These are phyloP conservation scores for Dryas iulia DNA, from an alignment of 1,140 invertebrate genomes.

Conservation along the genomic window DNA sequence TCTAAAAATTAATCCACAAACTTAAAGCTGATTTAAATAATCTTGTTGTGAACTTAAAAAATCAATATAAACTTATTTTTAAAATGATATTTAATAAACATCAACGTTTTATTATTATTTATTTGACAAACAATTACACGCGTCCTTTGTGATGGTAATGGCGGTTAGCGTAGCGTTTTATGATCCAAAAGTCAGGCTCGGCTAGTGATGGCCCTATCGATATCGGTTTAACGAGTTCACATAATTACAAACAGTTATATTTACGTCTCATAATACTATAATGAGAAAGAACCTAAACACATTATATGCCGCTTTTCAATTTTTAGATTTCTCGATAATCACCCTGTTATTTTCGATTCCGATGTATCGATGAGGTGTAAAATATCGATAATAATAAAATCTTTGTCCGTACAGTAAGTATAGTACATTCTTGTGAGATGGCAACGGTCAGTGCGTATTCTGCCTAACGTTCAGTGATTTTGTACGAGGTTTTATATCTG, in stretches of 20 bases:
- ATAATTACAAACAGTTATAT: slow-evolving; percentile 42
- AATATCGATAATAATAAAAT: slow-evolving; percentile 36
- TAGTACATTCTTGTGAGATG: background rate
- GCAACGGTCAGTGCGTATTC: slow-evolving; percentile 44
- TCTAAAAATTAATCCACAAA: background rate
- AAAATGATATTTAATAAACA: slow-evolving; percentile 75
- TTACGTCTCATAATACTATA: slow-evolving; percentile 38
- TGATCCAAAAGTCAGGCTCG: slow-evolving; percentile 38
- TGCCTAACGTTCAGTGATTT: slow-evolving; percentile 62
- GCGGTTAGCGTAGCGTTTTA: slow-evolving; percentile 68
- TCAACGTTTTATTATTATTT: slow-evolving; percentile 74
- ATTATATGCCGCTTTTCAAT: slow-evolving; percentile 32
- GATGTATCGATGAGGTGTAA: slow-evolving; percentile 5
- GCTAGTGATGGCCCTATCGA: slow-evolving; percentile 45
- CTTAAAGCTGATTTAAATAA: background rate
- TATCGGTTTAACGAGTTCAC: slow-evolving; percentile 37
- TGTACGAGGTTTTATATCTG: slow-evolving; percentile 61
- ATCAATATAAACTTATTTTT: slow-evolving; percentile 40
- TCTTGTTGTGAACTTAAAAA: background rate
- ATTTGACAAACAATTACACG: slow-evolving; percentile 79
- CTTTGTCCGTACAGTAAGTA: slow-evolving; percentile 26
- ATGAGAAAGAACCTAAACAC: slow-evolving; percentile 28
- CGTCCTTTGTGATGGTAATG: slow-evolving; percentile 76
- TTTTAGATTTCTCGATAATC: slow-evolving; percentile 26
- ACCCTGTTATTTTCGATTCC: slow-evolving; percentile 7